Conservation (phyloP, 2,888 invertebrate species). For the Steromphala cineraria region DNA sequence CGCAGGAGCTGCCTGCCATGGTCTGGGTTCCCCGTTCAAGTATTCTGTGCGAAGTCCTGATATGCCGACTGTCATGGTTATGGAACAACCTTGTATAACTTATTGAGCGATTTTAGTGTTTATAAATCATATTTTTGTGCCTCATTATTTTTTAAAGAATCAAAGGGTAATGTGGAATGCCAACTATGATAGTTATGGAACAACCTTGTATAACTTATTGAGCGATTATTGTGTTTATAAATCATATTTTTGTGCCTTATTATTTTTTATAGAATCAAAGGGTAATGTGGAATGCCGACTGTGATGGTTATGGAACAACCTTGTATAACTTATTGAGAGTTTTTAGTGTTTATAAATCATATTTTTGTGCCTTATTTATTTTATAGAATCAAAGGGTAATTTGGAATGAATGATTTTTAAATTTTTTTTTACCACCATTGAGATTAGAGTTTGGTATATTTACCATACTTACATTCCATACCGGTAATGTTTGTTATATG, state of each 20-base stretch:
- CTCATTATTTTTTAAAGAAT: too few relatives aligned
- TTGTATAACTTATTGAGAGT: conserved; percentile 25
- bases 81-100: conserved; percentile 38
- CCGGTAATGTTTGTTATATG: too few relatives aligned
- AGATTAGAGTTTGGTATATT: too few relatives aligned
- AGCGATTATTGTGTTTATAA: background rate
- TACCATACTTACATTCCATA: too few relatives aligned
- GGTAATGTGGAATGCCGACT: too few relatives aligned
- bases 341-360: background rate
- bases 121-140: background rate
- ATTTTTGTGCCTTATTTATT: background rate
- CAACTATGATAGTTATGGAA: background rate
- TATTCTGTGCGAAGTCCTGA: conserved; percentile 39
- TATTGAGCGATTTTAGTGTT: background rate
- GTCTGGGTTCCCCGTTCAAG: conserved; percentile 44
- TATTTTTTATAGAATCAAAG: too few relatives aligned
- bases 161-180: too few relatives aligned
- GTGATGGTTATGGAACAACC: conserved; percentile 23
- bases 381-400: too few relatives aligned
- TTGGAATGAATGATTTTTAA: too few relatives aligned
- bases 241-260: background rate
- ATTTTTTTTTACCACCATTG: too few relatives aligned
- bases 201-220: conserved; percentile 36
- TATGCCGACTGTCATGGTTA: conserved; percentile 34
- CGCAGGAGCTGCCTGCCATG: conserved; percentile 70